Evolutionary conservation across 2,888 invertebrate genomes (phyloP), one percentile per base, ranked within the genome.

Genomic region (Pollenia labialis): DNA sequence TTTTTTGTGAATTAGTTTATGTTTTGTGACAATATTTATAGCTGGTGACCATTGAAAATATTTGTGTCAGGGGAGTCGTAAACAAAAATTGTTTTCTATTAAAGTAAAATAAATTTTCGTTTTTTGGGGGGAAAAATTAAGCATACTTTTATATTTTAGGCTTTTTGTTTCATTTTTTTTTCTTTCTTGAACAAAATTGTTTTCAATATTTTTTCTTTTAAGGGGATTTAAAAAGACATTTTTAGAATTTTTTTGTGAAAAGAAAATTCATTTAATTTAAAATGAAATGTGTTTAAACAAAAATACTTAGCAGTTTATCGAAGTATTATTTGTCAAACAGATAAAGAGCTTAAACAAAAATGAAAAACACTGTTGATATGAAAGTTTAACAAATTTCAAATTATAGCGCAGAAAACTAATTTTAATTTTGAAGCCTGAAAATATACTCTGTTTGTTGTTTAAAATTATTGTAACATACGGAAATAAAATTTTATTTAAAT

Each of bases 31-130:
- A 42, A 62, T 58, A 44, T 86, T 83, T 76, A 83, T 74, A 44
- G 72, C 50, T 71, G 72, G 16, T 81, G 71, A 80, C 86, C 79
- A 79, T 50, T 64, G 56, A 52, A 81, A 62, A 42, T 56, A 76
- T 84, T 72, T 81, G 71, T 56, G 48, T 56, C 68, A 72, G 50
- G 82, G 76, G 86, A 77, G 64, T 52, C 68, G 76, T 87, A 77
- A 81, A 81, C 66, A 77, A 58, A 84, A 87, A 84, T 77, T 66
- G 66, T 81, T 77, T 81, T 77, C 62, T 52, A 62, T 81, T 71
- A 58, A 16, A 69, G 7, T 16, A 9, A 18, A 42, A 40, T 4
- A 42, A 50, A 42, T 69, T 60, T 18, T 32, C 58, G 7, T 32
- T 32, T 32, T 32, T 32, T 32, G 4, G 6, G 32, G 32, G 6